Base-by-base conservation (phyloP, 2,888 invertebrate species). In the Podabrus alpinus region DNA sequence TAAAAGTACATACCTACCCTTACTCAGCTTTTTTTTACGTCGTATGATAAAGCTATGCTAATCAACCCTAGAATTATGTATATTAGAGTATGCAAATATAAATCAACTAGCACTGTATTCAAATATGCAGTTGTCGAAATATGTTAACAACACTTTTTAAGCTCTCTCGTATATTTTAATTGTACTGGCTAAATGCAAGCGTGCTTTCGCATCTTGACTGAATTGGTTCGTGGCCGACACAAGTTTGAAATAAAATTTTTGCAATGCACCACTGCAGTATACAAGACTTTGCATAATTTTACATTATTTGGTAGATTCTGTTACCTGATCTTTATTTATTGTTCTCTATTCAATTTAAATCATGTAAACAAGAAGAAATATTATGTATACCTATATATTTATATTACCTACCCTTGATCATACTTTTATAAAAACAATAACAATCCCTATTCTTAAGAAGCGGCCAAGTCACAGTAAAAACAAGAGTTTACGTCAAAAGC, bases 361-460 rank as follows among this genome's bases (percentile, higher is more conserved):
- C 11, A 29, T 45, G 45, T 45, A n/a, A n/a, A n/a, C 45, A 7
- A 9, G n/a, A 45, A n/a, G n/a, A 45, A 45, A 45, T 45, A 1
- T 25, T 10, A 3, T 5, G 29, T 13, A 29, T 29, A 29, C 29
- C 13, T 45, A n/a, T 45, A 29, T 29, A 70, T 70, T 74, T 74
- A 74, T 70, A 71, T 67, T 68, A 68, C 68, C 71, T 68, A 68
- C 68, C 71, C 59, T 59, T 70, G 72, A 75, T 75, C 72, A 69
- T 72, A 72, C 72, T 75, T 75, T 75, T 75, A 72, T 75, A 69
- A 61, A 70, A 72, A 75, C 72, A 72, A 72, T 72, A 75, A 75
- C 72, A 73, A 70, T 70, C 75, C 68, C 21, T 69, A 71, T 76
- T 71, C 73, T 73, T 73, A 71, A 76, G 76, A 69, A 76, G 76